phyloP scores from a whole-genome alignment of 2,113 vertebrate species.

The Myrmophylax atrothorax region DNA sequence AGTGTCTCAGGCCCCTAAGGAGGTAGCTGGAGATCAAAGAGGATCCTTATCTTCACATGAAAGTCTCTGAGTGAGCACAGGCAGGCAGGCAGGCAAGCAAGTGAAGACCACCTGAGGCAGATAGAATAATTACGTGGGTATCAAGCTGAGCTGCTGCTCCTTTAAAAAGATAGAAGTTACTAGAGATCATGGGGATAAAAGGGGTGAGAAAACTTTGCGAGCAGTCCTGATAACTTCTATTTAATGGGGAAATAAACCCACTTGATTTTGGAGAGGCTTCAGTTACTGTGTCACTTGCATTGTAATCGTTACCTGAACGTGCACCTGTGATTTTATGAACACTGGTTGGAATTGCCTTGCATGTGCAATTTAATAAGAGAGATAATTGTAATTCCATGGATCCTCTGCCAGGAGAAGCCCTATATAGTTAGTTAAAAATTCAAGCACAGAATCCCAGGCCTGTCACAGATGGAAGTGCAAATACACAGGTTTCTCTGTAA shows the following conservation, averaged over 20 bases:
- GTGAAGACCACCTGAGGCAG: conserved; percentile 28
- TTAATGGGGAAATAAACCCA: not conserved
- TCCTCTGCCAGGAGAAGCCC: not conserved
- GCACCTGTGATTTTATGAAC: not conserved
- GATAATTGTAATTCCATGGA: not conserved
- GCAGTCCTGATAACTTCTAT: not conserved
- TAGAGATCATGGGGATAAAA: not conserved
- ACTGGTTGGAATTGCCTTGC: not conserved
- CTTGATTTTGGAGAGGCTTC: not conserved
- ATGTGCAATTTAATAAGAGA: not conserved
- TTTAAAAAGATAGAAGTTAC: not conserved
- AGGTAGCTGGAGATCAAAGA: conserved; percentile 26
- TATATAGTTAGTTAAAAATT: not conserved
- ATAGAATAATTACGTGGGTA: conserved; percentile 33
- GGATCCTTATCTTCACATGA: conserved; percentile 9
- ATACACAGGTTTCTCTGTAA: not conserved
- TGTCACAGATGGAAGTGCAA: not conserved
- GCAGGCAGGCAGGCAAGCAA: not conserved
- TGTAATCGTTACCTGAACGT: not conserved
- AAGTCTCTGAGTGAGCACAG: not conserved
- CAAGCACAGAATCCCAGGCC: not conserved
- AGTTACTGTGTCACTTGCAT: not conserved
- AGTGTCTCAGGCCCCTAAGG: not conserved
- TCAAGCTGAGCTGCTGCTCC: not conserved
- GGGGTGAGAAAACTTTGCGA: not conserved